Evolutionary conservation across 2,113 vertebrate genomes (phyloP).

Genomic region (Desmodus rotundus): DNA sequence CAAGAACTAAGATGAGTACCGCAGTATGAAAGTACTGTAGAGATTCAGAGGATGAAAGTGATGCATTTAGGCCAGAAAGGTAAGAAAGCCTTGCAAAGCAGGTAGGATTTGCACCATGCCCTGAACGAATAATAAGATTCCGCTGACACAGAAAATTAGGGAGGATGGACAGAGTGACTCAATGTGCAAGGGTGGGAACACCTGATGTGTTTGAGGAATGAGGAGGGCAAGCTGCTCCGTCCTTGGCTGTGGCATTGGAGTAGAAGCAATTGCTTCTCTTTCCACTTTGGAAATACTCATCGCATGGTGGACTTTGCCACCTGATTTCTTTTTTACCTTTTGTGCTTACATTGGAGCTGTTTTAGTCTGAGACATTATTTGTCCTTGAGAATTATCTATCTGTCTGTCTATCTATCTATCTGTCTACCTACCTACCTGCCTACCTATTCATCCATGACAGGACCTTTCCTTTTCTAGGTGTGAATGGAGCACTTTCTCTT

Average conservation of each 20-base stretch:
- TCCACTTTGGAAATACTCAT: background rate
- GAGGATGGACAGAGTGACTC: background rate
- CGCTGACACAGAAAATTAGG: background rate
- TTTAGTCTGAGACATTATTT: background rate
- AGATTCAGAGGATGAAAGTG: background rate
- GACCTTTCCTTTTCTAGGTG: background rate
- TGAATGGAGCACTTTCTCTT: background rate
- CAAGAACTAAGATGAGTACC: background rate
- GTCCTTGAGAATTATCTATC: background rate
- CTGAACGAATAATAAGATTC: background rate
- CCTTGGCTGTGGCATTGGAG: background rate
- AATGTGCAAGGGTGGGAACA: background rate
- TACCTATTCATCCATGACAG: background rate
- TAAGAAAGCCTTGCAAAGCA: background rate
- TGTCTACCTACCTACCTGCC: too few relatives aligned
- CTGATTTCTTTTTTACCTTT: background rate
- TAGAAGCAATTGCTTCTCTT: background rate
- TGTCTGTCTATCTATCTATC: background rate
- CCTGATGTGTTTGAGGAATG: background rate
- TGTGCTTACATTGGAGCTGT: background rate
- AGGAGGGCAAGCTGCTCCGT: background rate
- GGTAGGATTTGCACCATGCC: background rate
- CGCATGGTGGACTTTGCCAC: background rate
- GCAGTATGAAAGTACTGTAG: background rate
- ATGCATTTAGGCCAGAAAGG: background rate